Base-by-base conservation (phyloP, 2,888 invertebrate genomes). In the Lymantria dispar region DNA sequence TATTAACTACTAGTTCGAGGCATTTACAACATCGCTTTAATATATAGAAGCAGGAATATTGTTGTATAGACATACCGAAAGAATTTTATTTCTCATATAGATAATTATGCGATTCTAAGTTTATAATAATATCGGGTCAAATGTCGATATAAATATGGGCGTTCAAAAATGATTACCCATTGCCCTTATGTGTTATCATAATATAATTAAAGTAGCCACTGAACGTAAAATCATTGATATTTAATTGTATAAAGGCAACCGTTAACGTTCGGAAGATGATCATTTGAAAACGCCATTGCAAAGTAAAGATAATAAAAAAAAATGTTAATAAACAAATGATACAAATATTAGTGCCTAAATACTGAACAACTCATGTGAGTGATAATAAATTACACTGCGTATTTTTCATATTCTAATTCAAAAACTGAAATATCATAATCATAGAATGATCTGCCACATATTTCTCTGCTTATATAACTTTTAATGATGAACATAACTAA, bases 271-370 rank as follows among this genome's bases (percentile, higher is more conserved):
- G 38, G 11, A 1, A 38, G 11, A 12, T 36, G 30, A 33, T 30
- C 15, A 47, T 44, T 50, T 48, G 37, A 47, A 52, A 52, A 56
- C 30, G 44, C 50, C 52, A 46, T 39, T 22, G 7, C n/a, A 44
- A 39, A 43, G 11, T 31, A 43, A 44, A 14, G 30, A 42, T 1
- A 50, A 58, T 39, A 52, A 54, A 54, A n/a, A 40, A 62, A 68
- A 74, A 78, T 83, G 83, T 83, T 81, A 79, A 55, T 54, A 38
- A 7, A 38, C n/a, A n/a, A 33, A 33, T 10, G 33, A 10, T 33
- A 22, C 22, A 22, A 22, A 22, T 22, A 22, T 2, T 22, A 22
- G 22, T 3, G 22, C 5, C 22, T 22, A 22, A 22, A 22, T 22
- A 22, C 22, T 22, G 22, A 22, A 22, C 33, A 7, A 33, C 3